Evolutionary conservation across 2,888 invertebrate species (phyloP), one percentile per base, ranked within the genome.

Genomic region (Hypercompe scribonia): DNA sequence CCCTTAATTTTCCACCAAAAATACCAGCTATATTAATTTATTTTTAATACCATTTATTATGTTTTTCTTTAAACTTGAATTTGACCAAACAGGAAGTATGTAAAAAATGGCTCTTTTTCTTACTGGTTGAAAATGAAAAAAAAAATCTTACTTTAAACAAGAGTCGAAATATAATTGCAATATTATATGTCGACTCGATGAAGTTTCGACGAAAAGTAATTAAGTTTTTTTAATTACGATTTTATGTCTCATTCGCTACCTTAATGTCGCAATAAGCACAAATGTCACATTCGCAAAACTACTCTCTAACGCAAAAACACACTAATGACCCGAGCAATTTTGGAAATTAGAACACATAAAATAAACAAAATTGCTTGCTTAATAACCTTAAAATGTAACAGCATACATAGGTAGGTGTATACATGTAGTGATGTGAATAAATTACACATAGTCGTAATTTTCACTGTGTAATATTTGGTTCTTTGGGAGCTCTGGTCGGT

Each of bases 401-500:
- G 42, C 63, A 28, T 61, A 64, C 50, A 33, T 68, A 71, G n/a
- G 50, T 10, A 34, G n/a, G 24, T 54, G 42, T 61, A 65, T 74
- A 70, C 75, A 73, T 63, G 74, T 76, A 78, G 84, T 81, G 77
- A 80, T 80, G 81, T 83, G 83, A 83, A 84, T 87, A 81, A 83
- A 84, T 83, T 83, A 78, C 66, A 79, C 71, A 77, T 83, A 81
- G 83, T 81, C 78, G 78, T 83, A 84, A 88, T 88, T 89, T 90
- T 90, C 90, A 88, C 90, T 86, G 80, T 85, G 81, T 87, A 85
- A 85, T 88, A 85, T 88, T 86, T 81, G 79, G 84, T 81, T 78
- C 84, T 81, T 82, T 83, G 80, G 81, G 82, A 81, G 80, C 81
- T 85, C 76, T 80, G 81, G 83, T 79, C 79, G 76, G 79, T 75